A percentile compares a stretch with the other conserved stretches of the same genome.
Evolutionary conservation across 1,140 invertebrate species (phyloP).

Genomic region (Batillaria attramentaria): DNA sequence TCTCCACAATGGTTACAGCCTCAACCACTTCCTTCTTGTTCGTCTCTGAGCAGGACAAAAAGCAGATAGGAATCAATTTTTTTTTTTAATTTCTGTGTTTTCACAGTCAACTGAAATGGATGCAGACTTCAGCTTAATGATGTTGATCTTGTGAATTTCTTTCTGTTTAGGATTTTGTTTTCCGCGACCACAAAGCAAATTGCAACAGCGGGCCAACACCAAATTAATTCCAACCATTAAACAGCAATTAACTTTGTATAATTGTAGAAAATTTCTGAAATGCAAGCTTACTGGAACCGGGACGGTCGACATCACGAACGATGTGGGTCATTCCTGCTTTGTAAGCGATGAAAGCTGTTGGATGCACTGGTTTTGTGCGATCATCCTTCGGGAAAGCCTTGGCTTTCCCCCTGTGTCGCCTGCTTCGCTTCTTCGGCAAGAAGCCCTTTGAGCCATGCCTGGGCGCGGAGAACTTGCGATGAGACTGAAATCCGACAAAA

Average conservation of each 20-base stretch:
- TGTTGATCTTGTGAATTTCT: too few species aligned
- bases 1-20: constrained; percentile 97
- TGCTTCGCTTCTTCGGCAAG: constrained; percentile 97
- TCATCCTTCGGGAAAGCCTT: constrained; percentile 99
- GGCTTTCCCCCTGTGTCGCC: constrained; percentile 96
- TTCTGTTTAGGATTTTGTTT: too few species aligned
- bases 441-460: constrained; percentile 99
- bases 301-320: constrained; percentile 98
- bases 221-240: too few species aligned
- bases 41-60: constrained; percentile 82
- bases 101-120: too few species aligned
- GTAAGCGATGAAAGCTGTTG: constrained; percentile 98
- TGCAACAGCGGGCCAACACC: too few species aligned
- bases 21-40: constrained; percentile 99
- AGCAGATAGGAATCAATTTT: too few species aligned
- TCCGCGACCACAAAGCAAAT: too few species aligned
- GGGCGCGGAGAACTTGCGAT: constrained; percentile 99
- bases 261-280: neutral
- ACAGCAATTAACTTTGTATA: neutral
- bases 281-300: constrained; percentile 93
- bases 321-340: constrained; percentile 99
- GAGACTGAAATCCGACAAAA: constrained; percentile 84
- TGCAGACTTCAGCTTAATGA: too few species aligned
- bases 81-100: too few species aligned
- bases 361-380: constrained; percentile 93